Evolutionary conservation across 1,140 invertebrate genomes (phyloP).

Genomic region (Brachionus paranguensis): DNA sequence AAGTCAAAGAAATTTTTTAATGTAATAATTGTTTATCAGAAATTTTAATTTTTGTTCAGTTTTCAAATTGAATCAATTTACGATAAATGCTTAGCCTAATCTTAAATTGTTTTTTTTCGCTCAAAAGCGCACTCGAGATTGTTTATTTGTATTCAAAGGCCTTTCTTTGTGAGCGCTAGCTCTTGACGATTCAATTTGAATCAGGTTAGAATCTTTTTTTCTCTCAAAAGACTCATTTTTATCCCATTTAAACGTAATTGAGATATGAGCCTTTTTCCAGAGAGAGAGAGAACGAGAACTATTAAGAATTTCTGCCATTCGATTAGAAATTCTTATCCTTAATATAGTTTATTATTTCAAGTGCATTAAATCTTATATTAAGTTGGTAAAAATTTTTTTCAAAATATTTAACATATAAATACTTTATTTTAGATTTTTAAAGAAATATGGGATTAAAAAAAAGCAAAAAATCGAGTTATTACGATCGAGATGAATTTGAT

Average conservation of each 20-base stretch:
- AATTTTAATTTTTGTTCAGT: background rate
- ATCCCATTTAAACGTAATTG: background rate
- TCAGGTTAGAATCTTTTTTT: background rate
- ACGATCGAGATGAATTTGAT: background rate
- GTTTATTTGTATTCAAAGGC: constrained; percentile 6
- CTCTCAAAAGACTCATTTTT: background rate
- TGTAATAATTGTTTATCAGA: background rate
- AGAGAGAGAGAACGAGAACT: background rate
- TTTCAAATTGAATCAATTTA: background rate
- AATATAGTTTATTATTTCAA: background rate
- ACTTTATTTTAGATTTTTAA: constrained; percentile 2
- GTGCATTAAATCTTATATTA: background rate
- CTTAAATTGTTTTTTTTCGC: background rate
- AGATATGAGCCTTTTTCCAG: background rate
- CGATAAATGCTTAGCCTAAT: background rate
- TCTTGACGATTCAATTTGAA: background rate
- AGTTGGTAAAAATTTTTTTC: background rate
- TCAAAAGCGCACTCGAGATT: constrained; percentile 20
- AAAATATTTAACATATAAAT: background rate
- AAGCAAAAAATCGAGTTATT: background rate
- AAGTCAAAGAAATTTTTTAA: background rate
- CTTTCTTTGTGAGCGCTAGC: background rate
- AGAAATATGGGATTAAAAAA: background rate
- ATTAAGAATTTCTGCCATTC: background rate
- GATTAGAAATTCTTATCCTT: background rate